Conservation (phyloP, 2,113 vertebrate genomes). For the Mola mola region DNA sequence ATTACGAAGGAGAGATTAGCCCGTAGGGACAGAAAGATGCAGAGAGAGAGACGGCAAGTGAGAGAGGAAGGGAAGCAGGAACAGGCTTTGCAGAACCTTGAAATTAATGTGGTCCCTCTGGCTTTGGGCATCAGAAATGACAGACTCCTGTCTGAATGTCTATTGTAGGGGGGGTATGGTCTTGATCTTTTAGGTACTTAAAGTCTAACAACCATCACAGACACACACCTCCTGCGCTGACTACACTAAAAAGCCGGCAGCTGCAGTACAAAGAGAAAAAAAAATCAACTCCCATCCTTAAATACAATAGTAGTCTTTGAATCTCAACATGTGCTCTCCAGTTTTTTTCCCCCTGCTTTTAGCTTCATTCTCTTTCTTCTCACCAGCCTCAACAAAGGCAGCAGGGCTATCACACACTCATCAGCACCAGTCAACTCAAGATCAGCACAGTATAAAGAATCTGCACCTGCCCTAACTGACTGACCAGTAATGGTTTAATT, state of each 20-base stretch:
- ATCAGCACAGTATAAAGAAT: conserved; percentile 17
- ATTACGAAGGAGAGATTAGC: conserved; percentile 81
- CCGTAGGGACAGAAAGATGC: conserved; percentile 52
- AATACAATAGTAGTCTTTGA: conserved; percentile 76
- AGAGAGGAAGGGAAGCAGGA: conserved; percentile 39
- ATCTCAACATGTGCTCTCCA: conserved; percentile 58
- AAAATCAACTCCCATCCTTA: conserved; percentile 47
- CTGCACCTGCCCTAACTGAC: conserved; percentile 21
- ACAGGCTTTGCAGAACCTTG: conserved; percentile 60
- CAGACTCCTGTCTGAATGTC: conserved; percentile 60
- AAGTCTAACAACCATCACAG: conserved; percentile 77
- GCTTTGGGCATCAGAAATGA: conserved; percentile 69
- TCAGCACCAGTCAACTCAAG: conserved; percentile 26
- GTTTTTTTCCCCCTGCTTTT: conserved; percentile 21
- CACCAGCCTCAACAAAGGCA: conserved; percentile 18
- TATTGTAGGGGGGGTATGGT: conserved; percentile 54
- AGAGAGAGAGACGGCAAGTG: conserved; percentile 26
- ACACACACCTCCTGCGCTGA: conserved; percentile 37
- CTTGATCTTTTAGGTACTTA: conserved; percentile 81
- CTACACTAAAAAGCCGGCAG: conserved; percentile 59
- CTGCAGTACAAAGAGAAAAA: conserved; percentile 50
- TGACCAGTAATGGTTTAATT: neutral
- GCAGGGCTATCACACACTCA: conserved; percentile 17
- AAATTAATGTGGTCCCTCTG: conserved; percentile 77
- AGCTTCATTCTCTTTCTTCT: conserved; percentile 26